Conservation (phyloP, 2,113 vertebrate species). For the Elgaria multicarinata region DNA sequence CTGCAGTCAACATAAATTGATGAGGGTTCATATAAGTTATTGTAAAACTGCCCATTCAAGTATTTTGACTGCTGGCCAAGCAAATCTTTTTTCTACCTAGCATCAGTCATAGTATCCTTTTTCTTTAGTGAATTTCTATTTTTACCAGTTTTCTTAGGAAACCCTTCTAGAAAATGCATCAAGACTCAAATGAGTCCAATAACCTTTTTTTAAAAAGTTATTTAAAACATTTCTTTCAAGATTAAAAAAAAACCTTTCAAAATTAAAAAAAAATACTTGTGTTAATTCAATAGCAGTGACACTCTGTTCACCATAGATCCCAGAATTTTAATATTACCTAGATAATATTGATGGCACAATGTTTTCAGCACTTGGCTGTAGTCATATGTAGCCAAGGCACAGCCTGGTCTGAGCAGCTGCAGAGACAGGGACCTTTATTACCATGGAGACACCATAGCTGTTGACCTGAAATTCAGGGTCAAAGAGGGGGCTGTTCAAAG, state of each 20-base stretch:
- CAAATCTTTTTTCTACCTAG: slow-evolving; percentile 45
- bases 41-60: slow-evolving; percentile 60
- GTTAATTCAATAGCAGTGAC: slow-evolving; percentile 30
- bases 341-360: background rate
- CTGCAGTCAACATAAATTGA: slow-evolving; percentile 59
- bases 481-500: background rate
- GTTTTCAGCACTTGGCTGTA: background rate
- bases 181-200: slow-evolving; percentile 59
- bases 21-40: slow-evolving; percentile 57
- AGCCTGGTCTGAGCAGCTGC: background rate
- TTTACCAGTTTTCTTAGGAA: slow-evolving; percentile 66
- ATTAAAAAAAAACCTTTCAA: too few species aligned
- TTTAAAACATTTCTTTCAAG: too few species aligned
- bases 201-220: too few species aligned
- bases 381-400: background rate
- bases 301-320: slow-evolving; percentile 44
- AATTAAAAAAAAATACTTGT: slow-evolving; percentile 3
- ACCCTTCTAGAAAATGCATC: slow-evolving; percentile 51
- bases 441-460: background rate
- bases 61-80: slow-evolving; percentile 62
- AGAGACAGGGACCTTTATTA: background rate
- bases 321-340: background rate
- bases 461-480: background rate
- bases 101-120: slow-evolving; percentile 43
- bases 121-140: slow-evolving; percentile 69